Evolutionary conservation across 2,888 invertebrate genomes (phyloP), one percentile per base, ranked within the genome.

Genomic region (Brachyopa scutellaris): DNA sequence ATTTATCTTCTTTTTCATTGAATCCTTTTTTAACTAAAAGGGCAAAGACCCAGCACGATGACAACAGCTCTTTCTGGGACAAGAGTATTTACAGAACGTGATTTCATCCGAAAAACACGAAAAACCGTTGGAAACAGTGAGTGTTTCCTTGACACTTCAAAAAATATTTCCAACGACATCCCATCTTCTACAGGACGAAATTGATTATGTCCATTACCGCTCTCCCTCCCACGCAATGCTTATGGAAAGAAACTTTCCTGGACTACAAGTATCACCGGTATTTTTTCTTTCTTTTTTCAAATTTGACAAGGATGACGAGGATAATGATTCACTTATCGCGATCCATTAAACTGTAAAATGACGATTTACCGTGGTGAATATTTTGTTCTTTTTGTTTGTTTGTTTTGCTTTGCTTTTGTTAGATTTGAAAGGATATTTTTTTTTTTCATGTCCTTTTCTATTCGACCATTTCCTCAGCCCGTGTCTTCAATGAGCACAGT

Each of bases 301-400:
- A 73, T 55, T 62, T 64, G 62, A 55, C 45, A 73, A 62, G 17
- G 57, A 69, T 57, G 62, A 69, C 70, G 51, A 40, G 64, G 64
- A 74, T 76, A 76, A 82, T 74, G 74, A 76, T 70, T 64, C 76
- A 82, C 64, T 76, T 76, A 82, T 82, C 64, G 70, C 53, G 38
- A 70, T 66, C 76, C 80, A 82, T 76, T 82, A 59, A 76, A 64
- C 70, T 82, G 80, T 64, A 53, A 82, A 76, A 82, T 53, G 59
- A 70, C 26, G 6, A 57, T 57, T 9, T 38, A 19, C 49, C 40
- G 40, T 40, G 40, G 40, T 21, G 26, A 40, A 51, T 51, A 49
- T 17, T 53, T 42, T 51, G 51, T 31, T 51, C 15, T 45, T 55
- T 45, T 8, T 31, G 15, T 19, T 55, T 42, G 19, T 36, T 51